Conservation (phyloP, 2,797 vertebrate genomes). For the Eospalax fontanierii region DNA sequence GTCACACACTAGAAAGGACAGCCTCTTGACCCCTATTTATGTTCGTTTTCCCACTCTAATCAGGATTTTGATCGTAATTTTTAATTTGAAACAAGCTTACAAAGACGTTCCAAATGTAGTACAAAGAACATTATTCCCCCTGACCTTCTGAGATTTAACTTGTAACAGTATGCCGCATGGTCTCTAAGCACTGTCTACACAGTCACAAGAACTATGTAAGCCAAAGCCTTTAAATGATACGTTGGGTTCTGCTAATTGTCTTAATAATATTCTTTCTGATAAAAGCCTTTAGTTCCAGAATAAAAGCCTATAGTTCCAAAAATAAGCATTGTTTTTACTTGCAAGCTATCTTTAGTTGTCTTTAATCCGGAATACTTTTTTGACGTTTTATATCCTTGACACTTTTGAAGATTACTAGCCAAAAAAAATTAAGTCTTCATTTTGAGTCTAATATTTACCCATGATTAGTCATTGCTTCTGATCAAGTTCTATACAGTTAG, state of each 20-base stretch:
- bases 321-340: constrained; percentile 39
- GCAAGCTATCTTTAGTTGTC: background rate
- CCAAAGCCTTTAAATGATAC: constrained; percentile 17
- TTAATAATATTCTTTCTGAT: background rate
- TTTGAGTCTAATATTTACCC: constrained; percentile 24
- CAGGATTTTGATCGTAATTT: constrained; percentile 32
- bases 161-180: background rate
- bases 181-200: background rate
- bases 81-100: constrained; percentile 70
- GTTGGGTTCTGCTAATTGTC: background rate
- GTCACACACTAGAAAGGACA: background rate
- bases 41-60: constrained; percentile 30
- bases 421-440: background rate
- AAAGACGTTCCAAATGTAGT: constrained; percentile 63
- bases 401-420: background rate
- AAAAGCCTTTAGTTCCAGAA: constrained; percentile 18
- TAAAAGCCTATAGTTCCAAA: no score
- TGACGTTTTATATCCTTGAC: constrained; percentile 48
- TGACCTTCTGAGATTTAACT: constrained; percentile 44
- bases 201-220: constrained; percentile 48
- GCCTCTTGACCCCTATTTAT: no score
- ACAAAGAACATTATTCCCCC: background rate
- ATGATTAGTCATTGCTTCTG: constrained; percentile 37
- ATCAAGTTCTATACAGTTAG: background rate
- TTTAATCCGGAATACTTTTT: constrained; percentile 28